These are phyloP conservation scores for Epizoanthus ramosus DNA, from an alignment of 92 coral and sea anemone genomes.

Conservation along the genomic window DNA sequence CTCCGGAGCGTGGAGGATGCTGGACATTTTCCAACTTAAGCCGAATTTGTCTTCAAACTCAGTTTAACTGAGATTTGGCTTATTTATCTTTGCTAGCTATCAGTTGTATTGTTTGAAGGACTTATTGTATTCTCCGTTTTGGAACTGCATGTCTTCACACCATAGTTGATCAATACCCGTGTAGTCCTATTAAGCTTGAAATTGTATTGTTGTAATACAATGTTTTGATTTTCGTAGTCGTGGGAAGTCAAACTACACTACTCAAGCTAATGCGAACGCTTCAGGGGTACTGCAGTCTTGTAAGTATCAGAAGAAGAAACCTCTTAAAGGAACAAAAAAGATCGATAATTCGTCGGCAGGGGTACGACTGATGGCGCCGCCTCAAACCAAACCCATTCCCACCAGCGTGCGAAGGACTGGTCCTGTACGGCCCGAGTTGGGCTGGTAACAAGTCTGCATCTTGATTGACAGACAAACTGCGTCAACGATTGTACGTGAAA, in stretches of 20 bases:
- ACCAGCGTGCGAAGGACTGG: slow-evolving; percentile 18
- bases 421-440: slow-evolving; percentile 24
- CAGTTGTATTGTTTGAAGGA: too few species aligned
- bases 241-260: slow-evolving; percentile 8
- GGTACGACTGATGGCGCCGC: slow-evolving; percentile 71
- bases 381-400: slow-evolving; percentile 45
- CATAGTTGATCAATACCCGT: too few species aligned
- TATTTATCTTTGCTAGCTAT: too few species aligned
- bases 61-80: too few species aligned
- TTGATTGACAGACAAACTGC: too few species aligned
- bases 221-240: not conserved
- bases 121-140: too few species aligned
- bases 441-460: slow-evolving; percentile 12
- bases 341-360: slow-evolving; percentile 11
- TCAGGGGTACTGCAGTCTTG: not conserved
- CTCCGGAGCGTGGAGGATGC: too few species aligned
- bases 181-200: too few species aligned
- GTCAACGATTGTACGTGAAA: too few species aligned
- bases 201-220: not conserved
- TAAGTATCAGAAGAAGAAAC: slow-evolving; percentile 28
- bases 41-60: too few species aligned
- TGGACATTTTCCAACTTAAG: too few species aligned
- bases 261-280: not conserved
- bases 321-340: not conserved
- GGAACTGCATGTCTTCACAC: too few species aligned